These are phyloP conservation scores for Oreonectes daqikongensis DNA, from an alignment of 2,797 vertebrate species.

Conservation along the genomic window DNA sequence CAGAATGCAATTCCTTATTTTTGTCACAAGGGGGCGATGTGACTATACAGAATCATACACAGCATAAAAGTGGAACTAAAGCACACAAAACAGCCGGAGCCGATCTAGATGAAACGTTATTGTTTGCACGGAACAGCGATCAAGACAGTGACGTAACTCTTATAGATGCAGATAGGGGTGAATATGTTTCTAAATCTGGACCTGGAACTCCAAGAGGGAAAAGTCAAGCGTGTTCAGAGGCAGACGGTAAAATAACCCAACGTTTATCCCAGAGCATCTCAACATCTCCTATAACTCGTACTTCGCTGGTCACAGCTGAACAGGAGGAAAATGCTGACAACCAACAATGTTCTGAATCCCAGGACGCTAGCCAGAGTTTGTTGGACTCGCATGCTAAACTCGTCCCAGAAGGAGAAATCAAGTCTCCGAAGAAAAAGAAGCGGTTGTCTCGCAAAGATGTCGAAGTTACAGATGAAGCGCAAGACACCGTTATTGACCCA, in stretches of 20 bases:
- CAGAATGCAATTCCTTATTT: background rate
- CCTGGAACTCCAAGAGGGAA: background rate
- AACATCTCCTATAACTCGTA: background rate
- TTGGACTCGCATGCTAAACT: background rate
- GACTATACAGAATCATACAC: background rate
- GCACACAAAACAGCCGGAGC: background rate
- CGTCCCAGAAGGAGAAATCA: background rate
- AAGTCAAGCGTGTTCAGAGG: background rate
- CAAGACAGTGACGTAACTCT: slow-evolving; percentile 15
- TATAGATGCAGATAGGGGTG: background rate
- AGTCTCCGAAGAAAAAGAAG: background rate
- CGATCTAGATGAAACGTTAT: background rate
- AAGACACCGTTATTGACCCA: background rate
- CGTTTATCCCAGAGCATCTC: background rate
- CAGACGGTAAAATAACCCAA: background rate
- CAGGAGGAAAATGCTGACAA: background rate
- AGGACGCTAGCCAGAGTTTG: background rate
- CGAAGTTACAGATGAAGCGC: background rate
- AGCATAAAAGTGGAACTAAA: background rate
- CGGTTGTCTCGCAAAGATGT: background rate
- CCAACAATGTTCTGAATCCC: background rate
- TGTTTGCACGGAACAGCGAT: background rate
- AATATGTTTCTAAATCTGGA: slow-evolving; percentile 2
- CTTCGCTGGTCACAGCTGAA: background rate
- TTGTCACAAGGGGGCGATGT: background rate